phyloP scores from a whole-genome alignment of 1,140 invertebrate species.

The Goniozus legneri region DNA sequence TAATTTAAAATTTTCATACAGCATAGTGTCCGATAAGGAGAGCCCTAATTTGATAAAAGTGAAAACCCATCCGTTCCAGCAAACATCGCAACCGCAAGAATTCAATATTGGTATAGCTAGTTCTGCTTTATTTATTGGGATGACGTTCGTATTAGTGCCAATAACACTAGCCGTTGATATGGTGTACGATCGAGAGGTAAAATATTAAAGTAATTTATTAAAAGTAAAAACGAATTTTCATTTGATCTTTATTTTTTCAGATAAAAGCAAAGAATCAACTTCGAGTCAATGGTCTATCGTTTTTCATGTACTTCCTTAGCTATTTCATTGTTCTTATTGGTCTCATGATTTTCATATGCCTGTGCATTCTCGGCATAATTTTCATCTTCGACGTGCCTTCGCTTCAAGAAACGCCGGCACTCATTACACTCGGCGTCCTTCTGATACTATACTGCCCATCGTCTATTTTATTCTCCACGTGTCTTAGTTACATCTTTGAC shows the following conservation, averaged over 20 bases:
- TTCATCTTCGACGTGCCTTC: conserved; percentile 67
- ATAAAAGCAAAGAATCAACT: conserved; percentile 79
- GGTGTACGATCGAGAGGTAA: conserved; percentile 80
- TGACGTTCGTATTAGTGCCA: conserved; percentile 74
- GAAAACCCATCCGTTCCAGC: conserved; percentile 66
- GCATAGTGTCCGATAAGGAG: conserved; percentile 31
- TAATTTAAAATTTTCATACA: conserved; percentile 15
- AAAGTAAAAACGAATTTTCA: conserved; percentile 3
- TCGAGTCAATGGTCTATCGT: conserved; percentile 75
- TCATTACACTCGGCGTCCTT: conserved; percentile 64
- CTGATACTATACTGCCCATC: conserved; percentile 72
- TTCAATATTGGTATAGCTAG: conserved; percentile 71
- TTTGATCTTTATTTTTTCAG: conserved; percentile 59
- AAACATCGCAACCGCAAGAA: conserved; percentile 64
- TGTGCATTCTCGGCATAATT: conserved; percentile 66
- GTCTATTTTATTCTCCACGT: conserved; percentile 71
- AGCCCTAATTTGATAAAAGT: conserved; percentile 51
- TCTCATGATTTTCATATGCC: conserved; percentile 67
- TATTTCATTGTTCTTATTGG: conserved; percentile 70
- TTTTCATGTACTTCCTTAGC: conserved; percentile 73
- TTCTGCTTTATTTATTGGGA: conserved; percentile 70
- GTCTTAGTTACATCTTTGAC: conserved; percentile 76
- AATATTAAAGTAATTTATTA: conserved; percentile 4
- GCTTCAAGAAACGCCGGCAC: conserved; percentile 65
- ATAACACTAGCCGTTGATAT: conserved; percentile 76